Conservation (phyloP, 1,140 invertebrate species). For the Neodiprion pinetum region DNA sequence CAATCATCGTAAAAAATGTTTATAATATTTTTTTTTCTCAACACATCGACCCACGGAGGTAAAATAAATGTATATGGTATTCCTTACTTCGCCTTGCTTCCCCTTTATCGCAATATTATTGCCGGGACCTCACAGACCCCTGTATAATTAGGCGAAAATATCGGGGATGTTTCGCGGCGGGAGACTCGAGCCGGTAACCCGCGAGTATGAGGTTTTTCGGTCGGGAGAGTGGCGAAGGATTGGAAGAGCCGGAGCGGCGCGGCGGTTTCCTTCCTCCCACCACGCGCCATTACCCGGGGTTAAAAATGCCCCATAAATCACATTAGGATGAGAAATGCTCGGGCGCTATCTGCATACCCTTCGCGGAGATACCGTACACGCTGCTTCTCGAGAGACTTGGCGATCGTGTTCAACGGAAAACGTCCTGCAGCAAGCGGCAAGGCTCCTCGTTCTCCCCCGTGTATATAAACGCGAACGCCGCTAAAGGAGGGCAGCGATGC, state of each 20-base stretch:
- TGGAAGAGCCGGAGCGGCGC: background rate
- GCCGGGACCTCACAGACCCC: no score
- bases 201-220: no score
- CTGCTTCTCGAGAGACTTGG: background rate
- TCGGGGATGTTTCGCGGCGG: background rate
- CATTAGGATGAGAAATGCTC: conserved; percentile 50
- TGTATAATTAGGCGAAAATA: background rate
- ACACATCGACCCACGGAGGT: no score
- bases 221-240: no score
- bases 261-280: background rate
- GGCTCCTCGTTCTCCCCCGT: background rate
- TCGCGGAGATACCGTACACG: conserved; percentile 17
- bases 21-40: no score
- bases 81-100: no score
- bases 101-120: no score
- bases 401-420: background rate
- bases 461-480: conserved; percentile 2
- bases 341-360: conserved; percentile 26
- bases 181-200: background rate
- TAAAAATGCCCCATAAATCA: conserved; percentile 57
- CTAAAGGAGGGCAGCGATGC: conserved; percentile 37
- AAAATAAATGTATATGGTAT: no score
- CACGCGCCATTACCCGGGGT: conserved; percentile 39
- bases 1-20: no score
- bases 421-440: background rate